Base-by-base conservation (phyloP, 2,797 vertebrate genomes). In the Sciurus vulgaris region DNA sequence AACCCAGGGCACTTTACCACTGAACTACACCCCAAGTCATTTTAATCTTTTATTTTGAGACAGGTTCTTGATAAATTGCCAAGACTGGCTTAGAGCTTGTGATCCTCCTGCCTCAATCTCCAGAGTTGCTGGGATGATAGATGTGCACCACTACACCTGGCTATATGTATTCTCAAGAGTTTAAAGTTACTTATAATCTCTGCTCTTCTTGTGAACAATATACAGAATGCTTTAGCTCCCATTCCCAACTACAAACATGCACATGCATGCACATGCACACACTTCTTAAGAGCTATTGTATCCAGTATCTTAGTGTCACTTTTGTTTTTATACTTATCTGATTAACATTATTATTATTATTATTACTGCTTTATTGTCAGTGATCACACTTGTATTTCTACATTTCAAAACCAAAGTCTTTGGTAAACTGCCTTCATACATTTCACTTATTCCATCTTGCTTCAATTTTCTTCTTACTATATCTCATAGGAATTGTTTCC, bases 401-500 rank as follows among this genome's bases (percentile, higher is more conserved):
- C 1, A 67, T 20, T 93, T 93, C 67, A 61, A 38, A 38, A 38
- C 5, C 56, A 59, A 61, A 28, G 91, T 87, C 54, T 67, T 61
- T 51, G n/a, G 72, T 61, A 88, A 49, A 33, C 67, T 79, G 93
- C 72, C 65, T 74, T 93, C 41, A 72, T n/a, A 81, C 26, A 73
- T 81, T 84, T 91, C 35, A 73, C 28, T 65, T 17, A 15, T 63
- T 63, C 81, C 67, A 49, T 83, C 26, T 41, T 63, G 8, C 24
- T 54, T 89, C 49, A 81, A 54, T 88, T 91, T 54, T 14, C 11
- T 89, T 91, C 56, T 76, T 70, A 47, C 4, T 49, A 3, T 24
- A 67, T 72, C 28, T 84, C 91, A 93, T 54, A 93, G 83, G 79
- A 69, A 13, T 63, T 87, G 22, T n/a, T 78, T 85, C 41, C 26